These are phyloP conservation scores for Myoxocephalus aenaeus DNA, from an alignment of 2,797 vertebrate species.

Conservation along the genomic window DNA sequence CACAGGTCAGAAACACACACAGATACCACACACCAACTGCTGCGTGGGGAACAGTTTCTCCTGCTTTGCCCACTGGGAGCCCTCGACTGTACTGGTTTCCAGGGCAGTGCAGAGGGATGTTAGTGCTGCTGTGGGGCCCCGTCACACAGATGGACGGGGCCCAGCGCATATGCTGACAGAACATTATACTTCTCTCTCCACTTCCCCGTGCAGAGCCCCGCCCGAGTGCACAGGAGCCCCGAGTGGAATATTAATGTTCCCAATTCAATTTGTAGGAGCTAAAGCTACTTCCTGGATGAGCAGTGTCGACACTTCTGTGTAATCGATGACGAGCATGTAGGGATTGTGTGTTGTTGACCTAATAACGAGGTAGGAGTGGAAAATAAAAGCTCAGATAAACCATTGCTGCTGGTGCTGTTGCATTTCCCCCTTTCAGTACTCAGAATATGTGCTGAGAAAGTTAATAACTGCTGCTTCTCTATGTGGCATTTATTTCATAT, in stretches of 20 bases:
- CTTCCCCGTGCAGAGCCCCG: slow-evolving; percentile 50
- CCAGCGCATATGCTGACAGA: slow-evolving; percentile 78
- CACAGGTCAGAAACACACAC: slow-evolving; percentile 26
- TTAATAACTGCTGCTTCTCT: background rate
- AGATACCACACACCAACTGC: slow-evolving; percentile 6
- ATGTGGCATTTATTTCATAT: background rate
- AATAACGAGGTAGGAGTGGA: slow-evolving; percentile 55
- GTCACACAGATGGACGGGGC: slow-evolving; percentile 76
- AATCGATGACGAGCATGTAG: slow-evolving; percentile 69
- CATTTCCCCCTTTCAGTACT: background rate
- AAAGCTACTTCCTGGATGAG: slow-evolving; percentile 76
- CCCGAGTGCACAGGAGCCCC: slow-evolving; percentile 62
- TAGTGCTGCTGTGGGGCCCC: slow-evolving; percentile 66
- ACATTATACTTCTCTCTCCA: slow-evolving; percentile 72
- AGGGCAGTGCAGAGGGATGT: slow-evolving; percentile 44
- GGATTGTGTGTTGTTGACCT: slow-evolving; percentile 61
- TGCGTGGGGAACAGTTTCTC: slow-evolving; percentile 20
- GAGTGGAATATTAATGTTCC: slow-evolving; percentile 80
- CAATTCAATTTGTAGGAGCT: slow-evolving; percentile 78
- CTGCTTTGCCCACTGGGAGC: slow-evolving; percentile 4
- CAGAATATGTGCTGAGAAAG: background rate
- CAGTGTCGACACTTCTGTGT: slow-evolving; percentile 75
- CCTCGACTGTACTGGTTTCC: slow-evolving; percentile 57
- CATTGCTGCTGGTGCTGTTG: slow-evolving; percentile 6
- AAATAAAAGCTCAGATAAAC: slow-evolving; percentile 44